Evolutionary conservation across 2,797 vertebrate species (phyloP).

Genomic region (Melanotaenia trifasciata): DNA sequence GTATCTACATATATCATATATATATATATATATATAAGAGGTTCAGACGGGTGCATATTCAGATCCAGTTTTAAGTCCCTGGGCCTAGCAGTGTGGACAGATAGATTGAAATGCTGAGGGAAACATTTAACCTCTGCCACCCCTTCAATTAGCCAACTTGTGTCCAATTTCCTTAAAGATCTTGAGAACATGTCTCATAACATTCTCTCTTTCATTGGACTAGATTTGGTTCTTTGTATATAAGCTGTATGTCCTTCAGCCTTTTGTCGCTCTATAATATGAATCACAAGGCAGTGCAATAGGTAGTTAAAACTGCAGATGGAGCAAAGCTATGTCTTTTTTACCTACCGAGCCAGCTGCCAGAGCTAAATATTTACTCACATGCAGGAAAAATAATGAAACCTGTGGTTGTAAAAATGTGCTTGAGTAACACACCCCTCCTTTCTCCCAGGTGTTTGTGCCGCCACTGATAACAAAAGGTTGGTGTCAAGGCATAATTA

Average conservation of each 20-base stretch:
- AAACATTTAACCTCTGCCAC: conserved; percentile 76
- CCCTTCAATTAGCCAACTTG: conserved; percentile 70
- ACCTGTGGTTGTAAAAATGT: neutral
- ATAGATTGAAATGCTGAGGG: conserved; percentile 78
- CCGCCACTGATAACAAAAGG: conserved; percentile 35
- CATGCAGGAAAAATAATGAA: neutral
- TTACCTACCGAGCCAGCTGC: neutral
- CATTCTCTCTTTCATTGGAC: conserved; percentile 32
- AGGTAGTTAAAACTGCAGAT: neutral
- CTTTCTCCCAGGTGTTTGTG: conserved; percentile 8
- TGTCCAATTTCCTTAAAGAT: conserved; percentile 67
- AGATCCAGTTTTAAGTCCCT: conserved; percentile 3
- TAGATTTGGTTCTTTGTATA: neutral
- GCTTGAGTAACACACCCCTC: neutral
- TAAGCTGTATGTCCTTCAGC: neutral
- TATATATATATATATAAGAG: no score
- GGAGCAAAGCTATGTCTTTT: neutral
- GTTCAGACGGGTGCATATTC: conserved; percentile 51
- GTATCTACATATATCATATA: conserved; percentile 48
- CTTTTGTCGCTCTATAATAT: neutral
- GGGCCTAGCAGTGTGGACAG: conserved; percentile 65
- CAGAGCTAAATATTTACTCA: neutral
- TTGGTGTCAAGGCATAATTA: conserved; percentile 44
- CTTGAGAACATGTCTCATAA: conserved; percentile 53
- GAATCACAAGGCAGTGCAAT: neutral